Evolutionary conservation across 2,888 invertebrate genomes (phyloP).

Genomic region (Papilio demoleus): DNA sequence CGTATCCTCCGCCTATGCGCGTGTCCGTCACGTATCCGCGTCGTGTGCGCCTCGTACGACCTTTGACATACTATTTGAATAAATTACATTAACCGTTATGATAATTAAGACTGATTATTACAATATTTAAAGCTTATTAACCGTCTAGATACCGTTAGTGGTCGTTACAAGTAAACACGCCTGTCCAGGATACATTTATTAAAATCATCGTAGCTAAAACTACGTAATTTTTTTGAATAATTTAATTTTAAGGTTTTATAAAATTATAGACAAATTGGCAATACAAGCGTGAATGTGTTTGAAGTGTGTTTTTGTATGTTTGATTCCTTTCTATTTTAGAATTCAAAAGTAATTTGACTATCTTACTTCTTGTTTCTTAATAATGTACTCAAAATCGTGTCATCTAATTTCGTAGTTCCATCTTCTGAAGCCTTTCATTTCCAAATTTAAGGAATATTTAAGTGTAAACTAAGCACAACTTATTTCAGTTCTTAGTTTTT

Average conservation of each 20-base stretch:
- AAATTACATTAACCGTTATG: slow-evolving; percentile 20
- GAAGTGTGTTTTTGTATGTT: too few relatives aligned
- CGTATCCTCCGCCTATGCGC: slow-evolving; percentile 4
- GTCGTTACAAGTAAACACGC: not conserved
- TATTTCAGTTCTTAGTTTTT: too few relatives aligned
- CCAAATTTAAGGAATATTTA: too few relatives aligned
- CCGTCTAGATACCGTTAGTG: slow-evolving; percentile 12
- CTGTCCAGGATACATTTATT: not conserved
- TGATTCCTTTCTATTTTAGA: not conserved
- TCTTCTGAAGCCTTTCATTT: too few relatives aligned
- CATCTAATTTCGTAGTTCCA: too few relatives aligned
- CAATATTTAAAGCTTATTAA: slow-evolving; percentile 12
- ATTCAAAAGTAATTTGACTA: not conserved
- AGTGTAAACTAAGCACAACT: too few relatives aligned
- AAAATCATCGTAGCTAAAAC: not conserved
- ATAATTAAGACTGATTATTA: slow-evolving; percentile 28
- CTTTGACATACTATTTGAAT: slow-evolving; percentile 36
- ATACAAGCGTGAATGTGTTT: too few relatives aligned
- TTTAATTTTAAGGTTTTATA: too few relatives aligned
- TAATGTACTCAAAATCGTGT: too few relatives aligned
- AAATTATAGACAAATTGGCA: too few relatives aligned
- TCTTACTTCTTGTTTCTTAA: too few relatives aligned
- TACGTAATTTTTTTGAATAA: not conserved
- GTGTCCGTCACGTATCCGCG: slow-evolving; percentile 20
- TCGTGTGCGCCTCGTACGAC: slow-evolving; percentile 2